These are phyloP conservation scores for Sphyrna mokarran DNA, from an alignment of 2,113 vertebrate species.

Conservation along the genomic window DNA sequence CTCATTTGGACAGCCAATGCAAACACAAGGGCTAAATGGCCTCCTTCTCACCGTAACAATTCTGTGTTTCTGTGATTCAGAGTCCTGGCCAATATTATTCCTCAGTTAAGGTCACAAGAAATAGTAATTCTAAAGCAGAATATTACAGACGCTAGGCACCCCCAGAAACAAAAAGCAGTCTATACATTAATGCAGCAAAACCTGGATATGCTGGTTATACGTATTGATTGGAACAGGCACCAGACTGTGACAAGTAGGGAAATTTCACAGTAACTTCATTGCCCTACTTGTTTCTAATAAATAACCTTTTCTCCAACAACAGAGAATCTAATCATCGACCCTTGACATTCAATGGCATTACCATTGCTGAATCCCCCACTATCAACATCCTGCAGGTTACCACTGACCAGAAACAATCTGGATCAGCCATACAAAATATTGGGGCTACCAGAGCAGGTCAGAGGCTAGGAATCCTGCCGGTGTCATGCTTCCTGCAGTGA, in stretches of 20 bases:
- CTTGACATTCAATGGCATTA: not conserved
- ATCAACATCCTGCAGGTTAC: not conserved
- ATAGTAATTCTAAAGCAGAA: too few species aligned
- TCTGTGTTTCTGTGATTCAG: not conserved
- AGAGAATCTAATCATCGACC: not conserved
- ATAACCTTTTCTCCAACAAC: not conserved
- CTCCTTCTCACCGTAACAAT: not conserved
- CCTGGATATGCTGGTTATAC: not conserved
- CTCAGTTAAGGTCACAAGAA: not conserved
- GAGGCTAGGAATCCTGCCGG: not conserved
- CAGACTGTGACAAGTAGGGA: too few species aligned
- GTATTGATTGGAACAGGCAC: too few species aligned
- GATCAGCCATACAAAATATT: not conserved
- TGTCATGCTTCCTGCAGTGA: not conserved
- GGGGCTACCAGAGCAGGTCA: not conserved
- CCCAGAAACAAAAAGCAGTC: too few species aligned
- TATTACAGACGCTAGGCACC: too few species aligned
- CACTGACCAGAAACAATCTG: not conserved
- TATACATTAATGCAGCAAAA: not conserved
- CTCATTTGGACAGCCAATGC: too few species aligned
- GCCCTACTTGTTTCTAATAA: too few species aligned
- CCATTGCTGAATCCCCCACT: not conserved
- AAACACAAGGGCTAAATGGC: too few species aligned
- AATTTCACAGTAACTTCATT: too few species aligned
- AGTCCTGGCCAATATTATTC: too few species aligned